Evolutionary conservation across 1,140 invertebrate species (phyloP).

Genomic region (Tetramorium alpestre): DNA sequence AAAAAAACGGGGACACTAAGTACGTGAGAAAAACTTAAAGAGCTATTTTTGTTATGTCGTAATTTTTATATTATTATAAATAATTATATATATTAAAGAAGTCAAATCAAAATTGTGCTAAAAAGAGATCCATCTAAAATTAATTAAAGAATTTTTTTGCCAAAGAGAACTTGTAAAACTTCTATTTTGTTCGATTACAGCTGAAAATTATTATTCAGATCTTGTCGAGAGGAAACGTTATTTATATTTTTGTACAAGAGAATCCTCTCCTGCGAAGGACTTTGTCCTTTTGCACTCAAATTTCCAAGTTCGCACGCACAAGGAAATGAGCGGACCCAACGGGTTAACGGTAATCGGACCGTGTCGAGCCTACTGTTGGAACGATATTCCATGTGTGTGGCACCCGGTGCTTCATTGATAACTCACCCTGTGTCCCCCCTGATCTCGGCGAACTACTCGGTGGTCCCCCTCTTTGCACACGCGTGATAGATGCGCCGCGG

Average conservation of each 20-base stretch:
- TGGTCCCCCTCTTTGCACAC: conserved; percentile 1
- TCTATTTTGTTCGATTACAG: neutral
- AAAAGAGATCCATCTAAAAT: neutral
- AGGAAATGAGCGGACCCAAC: conserved; percentile 26
- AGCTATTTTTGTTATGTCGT: neutral
- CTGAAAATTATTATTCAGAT: neutral
- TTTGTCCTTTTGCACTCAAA: neutral
- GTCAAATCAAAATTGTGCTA: neutral
- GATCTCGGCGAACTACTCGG: conserved; percentile 22
- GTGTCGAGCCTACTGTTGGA: conserved; percentile 41
- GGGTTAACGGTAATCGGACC: conserved; percentile 70
- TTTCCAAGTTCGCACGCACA: conserved; percentile 5
- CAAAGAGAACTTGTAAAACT: neutral
- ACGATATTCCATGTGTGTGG: conserved; percentile 24
- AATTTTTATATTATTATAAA: neutral
- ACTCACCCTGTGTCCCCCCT: conserved; percentile 30
- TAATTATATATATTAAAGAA: neutral
- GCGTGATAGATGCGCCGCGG: conserved; percentile 36
- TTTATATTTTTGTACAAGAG: neutral
- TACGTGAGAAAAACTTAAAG: neutral
- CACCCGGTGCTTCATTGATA: conserved; percentile 72
- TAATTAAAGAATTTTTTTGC: neutral
- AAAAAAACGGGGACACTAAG: neutral
- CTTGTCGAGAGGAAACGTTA: conserved; percentile 6
- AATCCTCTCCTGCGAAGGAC: neutral